These are phyloP conservation scores for Prenolepis imparis DNA, from an alignment of 2,888 invertebrate species.

Conservation along the genomic window DNA sequence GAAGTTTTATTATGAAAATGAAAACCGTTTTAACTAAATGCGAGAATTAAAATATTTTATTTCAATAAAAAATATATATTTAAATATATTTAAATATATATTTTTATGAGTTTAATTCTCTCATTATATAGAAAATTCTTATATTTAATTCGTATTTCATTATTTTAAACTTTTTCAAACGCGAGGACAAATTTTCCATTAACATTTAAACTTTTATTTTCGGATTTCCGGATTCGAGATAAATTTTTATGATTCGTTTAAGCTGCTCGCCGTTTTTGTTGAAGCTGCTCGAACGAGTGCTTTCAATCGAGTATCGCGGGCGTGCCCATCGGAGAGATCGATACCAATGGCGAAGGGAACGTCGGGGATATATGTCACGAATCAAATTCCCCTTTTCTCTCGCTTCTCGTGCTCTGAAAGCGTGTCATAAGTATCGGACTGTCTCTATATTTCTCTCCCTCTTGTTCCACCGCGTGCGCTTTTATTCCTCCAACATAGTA, in stretches of 20 bases:
- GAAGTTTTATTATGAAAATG: not conserved
- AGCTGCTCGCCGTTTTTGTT: conserved; percentile 30
- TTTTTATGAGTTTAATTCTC: not conserved
- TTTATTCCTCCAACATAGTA: conserved; percentile 23
- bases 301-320: conserved; percentile 40
- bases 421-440: conserved; percentile 57
- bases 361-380: conserved; percentile 58
- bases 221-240: conserved; percentile 4
- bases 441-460: conserved; percentile 34
- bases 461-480: conserved; percentile 13
- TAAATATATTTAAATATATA: not conserved
- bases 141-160: conserved; percentile 14
- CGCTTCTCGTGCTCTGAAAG: conserved; percentile 38
- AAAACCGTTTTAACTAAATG: no score
- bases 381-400: conserved; percentile 57
- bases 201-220: conserved; percentile 32
- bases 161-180: not conserved
- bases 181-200: conserved; percentile 8
- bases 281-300: conserved; percentile 5
- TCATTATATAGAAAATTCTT: not conserved
- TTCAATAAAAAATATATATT: not conserved
- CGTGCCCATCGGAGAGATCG: conserved; percentile 40
- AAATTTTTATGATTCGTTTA: conserved; percentile 41
- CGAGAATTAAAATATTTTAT: not conserved
- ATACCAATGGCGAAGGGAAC: conserved; percentile 40